phyloP scores from a whole-genome alignment of 2,797 vertebrate species.

The Protosalanx chinensis region DNA sequence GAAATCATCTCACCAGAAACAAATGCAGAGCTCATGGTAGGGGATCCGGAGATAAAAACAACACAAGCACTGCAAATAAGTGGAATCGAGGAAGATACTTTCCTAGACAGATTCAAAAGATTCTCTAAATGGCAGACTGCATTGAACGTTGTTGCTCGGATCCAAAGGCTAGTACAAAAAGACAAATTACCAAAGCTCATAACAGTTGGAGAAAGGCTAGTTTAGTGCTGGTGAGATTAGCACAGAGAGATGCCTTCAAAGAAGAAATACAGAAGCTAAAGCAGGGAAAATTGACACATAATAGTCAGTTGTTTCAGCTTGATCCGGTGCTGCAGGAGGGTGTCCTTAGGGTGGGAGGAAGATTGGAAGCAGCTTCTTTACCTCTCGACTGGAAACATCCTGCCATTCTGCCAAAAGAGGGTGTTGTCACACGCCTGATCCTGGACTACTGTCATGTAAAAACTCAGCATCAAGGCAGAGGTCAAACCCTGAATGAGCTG shows the following conservation, averaged over 20 bases:
- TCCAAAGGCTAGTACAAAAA: not conserved
- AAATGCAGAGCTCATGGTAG: conserved; percentile 14
- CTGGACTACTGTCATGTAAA: conserved; percentile 23
- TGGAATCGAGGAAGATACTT: not conserved
- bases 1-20: not conserved
- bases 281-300: conserved; percentile 6
- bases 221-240: not conserved
- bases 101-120: not conserved
- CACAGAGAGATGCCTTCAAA: conserved; percentile 24
- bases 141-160: conserved; percentile 12
- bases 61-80: conserved; percentile 17
- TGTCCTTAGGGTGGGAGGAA: conserved; percentile 25
- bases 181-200: not conserved
- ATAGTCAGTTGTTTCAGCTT: conserved; percentile 17
- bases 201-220: conserved; percentile 5
- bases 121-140: conserved; percentile 27
- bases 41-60: conserved; percentile 29
- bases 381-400: conserved; percentile 10
- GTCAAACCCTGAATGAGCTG: conserved; percentile 19
- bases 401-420: conserved; percentile 19
- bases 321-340: conserved; percentile 15
- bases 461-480: conserved; percentile 27
- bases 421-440: conserved; percentile 7
- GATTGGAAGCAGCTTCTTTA: not conserved
- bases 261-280: conserved; percentile 14